A percentile compares a stretch with the other conserved stretches of the same genome.
These are phyloP conservation scores for Elaphurus davidianus DNA, from an alignment of 2,113 vertebrate species.

Conservation along the genomic window DNA sequence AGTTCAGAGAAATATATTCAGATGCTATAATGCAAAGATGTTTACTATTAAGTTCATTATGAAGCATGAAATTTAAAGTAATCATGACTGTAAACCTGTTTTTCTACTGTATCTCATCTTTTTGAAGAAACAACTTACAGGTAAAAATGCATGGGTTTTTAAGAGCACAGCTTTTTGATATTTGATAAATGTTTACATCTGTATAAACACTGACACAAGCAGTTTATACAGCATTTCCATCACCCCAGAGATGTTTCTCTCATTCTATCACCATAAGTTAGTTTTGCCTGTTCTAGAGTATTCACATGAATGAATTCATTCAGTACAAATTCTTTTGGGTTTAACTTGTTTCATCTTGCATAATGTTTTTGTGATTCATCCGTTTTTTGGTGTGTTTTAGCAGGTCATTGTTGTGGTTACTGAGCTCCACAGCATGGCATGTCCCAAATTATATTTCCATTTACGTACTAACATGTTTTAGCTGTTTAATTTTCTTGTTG, in stretches of 20 bases:
- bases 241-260: not conserved
- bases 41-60: not conserved
- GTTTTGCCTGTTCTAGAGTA: not conserved
- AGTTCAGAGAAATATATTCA: not conserved
- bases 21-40: not conserved
- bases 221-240: not conserved
- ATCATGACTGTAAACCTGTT: not conserved
- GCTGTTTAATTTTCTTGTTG: not conserved
- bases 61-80: not conserved
- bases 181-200: not conserved
- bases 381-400: not conserved
- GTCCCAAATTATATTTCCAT: not conserved
- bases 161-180: not conserved
- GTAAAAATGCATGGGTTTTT: not conserved
- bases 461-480: not conserved
- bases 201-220: not conserved
- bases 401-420: not conserved
- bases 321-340: not conserved
- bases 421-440: not conserved
- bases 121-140: not conserved
- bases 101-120: not conserved
- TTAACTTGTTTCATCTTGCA: not conserved
- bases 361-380: not conserved
- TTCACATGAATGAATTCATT: not conserved
- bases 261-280: not conserved